Base-by-base conservation (phyloP, 2,888 invertebrate genomes). In the Lordiphosa fenestrarum region DNA sequence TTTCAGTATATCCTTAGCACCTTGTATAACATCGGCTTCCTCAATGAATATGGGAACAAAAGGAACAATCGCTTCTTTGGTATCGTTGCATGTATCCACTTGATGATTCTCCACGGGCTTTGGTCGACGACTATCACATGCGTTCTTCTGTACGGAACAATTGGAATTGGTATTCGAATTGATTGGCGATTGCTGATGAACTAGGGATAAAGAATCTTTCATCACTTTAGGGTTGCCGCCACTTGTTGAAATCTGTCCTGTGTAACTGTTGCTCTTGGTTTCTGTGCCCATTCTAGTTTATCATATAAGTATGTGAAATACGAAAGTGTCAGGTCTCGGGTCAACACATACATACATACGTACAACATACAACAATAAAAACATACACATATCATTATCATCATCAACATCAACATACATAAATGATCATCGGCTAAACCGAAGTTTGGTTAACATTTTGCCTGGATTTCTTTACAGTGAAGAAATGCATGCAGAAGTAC, bases 1-100 rank as follows among this genome's bases (percentile, higher is more conserved):
- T 88, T 91, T 90, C 58, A 96, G 90, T 78, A 96, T 90, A 86
- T 92, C 90, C 71, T 91, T 89, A 52, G 95, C 94, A 73, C 94
- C 95, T 39, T 90, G 89, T 71, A 92, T 91, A 47, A 95, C 90
- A 87, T 93, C 91, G 84, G 92, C 90, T 87, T 95, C 94, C 73
- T 93, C 91, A 73, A 94, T 91, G 73, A 91, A 91, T 62, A 94
- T 85, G 50, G 94, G 91, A 59, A 94, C 73, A 71, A 78, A 85
- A 10, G 86, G 86, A n/a, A 88, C 81, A 61, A 61, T 57, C 49
- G 62, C 50, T 55, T 83, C 73, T 51, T 62, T 68, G 44, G 53
- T 39, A 12, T 52, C 36, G 15, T 19, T 15, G 33, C 19, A 10
- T 58, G 53, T 53, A 36, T 54, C 61, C 58, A 15, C 38, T 36